Base-by-base conservation (phyloP, 35 echinoderm and acorn worm genomes). In the Hemicentrotus pulcherrimus region DNA sequence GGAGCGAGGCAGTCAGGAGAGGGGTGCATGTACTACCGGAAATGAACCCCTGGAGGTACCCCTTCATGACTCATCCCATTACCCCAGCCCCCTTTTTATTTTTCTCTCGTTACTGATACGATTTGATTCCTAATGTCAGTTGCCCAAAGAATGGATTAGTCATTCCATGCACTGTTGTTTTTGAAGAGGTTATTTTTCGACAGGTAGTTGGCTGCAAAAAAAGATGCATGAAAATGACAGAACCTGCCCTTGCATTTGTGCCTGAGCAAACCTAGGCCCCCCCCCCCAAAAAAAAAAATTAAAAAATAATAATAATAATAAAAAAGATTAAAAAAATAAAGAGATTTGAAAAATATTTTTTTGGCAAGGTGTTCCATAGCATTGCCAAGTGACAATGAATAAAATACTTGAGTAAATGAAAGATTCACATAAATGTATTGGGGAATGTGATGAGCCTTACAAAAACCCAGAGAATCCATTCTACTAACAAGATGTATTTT, bases 41-140 rank as follows among this genome's bases (percentile, higher is more conserved):
- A 90, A 32, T 90, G 88, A 22, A 15, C 88, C 88, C 88, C 88
- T 90, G 88, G 24, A 90, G 88, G 88, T 90, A 32, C 88, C 88
- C 32, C 88, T 41, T 14, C 12, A 33, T 90, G 88, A 90, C 88
- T 90, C 88, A 90, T 47, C 12, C 30, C 46, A 45, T 33, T 90
- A 90, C 88, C 88, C 88, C 14, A 90, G 46, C 88, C 88, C 32
- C 88, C 88, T 31, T 90, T 90, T 90, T 47, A 8, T 78, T n/a
- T 78, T n/a, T 78, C 65, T 78, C 65, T 78, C 24, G 65, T 78
- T 78, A 78, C 65, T 78, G 65, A 22, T 78, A 78, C 19, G 19
- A 28, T 78, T 78, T 78, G 65, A 78, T 78, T 78, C 65, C 19
- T 22, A 78, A 78, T 78, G 65, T 78, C 65, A 78, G 65, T 78